Evolutionary conservation across 1,140 invertebrate genomes (phyloP).

Genomic region (Drosophila punjabiensis): DNA sequence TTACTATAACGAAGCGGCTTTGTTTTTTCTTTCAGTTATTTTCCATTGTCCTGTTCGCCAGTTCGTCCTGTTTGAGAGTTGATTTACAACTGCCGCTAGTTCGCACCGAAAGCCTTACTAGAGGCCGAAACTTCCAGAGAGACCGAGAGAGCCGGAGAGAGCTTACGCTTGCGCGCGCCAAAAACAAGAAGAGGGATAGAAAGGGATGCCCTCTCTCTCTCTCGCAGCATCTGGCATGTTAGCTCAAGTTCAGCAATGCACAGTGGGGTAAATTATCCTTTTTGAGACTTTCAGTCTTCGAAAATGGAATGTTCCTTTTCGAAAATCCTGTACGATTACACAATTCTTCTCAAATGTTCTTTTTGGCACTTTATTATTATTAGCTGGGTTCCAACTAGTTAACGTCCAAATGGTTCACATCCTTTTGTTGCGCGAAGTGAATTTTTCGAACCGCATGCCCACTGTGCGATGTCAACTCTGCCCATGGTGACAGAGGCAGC

Average conservation of each 20-base stretch:
- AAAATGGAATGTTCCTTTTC: too few species aligned
- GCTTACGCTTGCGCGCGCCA: conserved; percentile 75
- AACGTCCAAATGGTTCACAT: not conserved
- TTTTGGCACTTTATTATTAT: not conserved
- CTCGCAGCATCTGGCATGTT: conserved; percentile 60
- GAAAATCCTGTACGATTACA: too few species aligned
- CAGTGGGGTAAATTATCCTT: conserved; percentile 19
- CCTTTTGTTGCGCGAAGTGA: not conserved
- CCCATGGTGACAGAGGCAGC: conserved; percentile 5
- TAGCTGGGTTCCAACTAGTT: not conserved
- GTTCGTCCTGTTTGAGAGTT: conserved; percentile 70
- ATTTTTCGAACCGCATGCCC: not conserved
- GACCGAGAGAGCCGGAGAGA: conserved; percentile 42
- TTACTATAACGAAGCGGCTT: conserved; percentile 34
- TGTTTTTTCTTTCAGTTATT: conserved; percentile 7
- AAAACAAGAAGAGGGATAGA: conserved; percentile 49
- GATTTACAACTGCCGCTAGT: conserved; percentile 59
- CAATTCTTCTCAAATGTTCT: too few species aligned
- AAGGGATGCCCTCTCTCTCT: conserved; percentile 23
- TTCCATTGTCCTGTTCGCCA: conserved; percentile 39
- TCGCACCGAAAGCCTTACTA: conserved; percentile 29
- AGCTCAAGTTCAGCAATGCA: conserved; percentile 40
- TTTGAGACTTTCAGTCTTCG: not conserved
- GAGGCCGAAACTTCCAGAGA: conserved; percentile 63
- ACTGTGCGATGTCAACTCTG: conserved; percentile 23